These are phyloP conservation scores for Ranitomeya imitator DNA, from an alignment of 2,113 vertebrate genomes.

Conservation along the genomic window DNA sequence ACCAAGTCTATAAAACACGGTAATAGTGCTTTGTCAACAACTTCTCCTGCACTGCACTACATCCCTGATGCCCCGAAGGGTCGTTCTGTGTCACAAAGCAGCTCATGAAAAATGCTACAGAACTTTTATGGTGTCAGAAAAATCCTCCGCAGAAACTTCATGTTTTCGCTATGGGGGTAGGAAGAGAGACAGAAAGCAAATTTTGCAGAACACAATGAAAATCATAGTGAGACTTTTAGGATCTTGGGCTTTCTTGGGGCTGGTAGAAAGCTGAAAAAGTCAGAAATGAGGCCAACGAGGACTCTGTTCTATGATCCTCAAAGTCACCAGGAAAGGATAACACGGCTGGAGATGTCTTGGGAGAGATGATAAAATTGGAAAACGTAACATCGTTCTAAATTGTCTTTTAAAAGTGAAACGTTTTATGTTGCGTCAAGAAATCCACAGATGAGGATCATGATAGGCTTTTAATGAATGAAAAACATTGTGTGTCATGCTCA, in stretches of 20 bases:
- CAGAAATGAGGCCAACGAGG: neutral
- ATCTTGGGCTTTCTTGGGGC: neutral
- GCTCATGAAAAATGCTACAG: slow-evolving; percentile 31
- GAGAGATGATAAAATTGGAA: neutral
- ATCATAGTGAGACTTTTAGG: slow-evolving; percentile 29
- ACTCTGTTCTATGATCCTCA: neutral
- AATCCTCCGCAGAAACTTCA: slow-evolving; percentile 12
- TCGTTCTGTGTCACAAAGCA: slow-evolving; percentile 45
- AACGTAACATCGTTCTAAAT: neutral
- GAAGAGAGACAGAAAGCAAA: slow-evolving; percentile 16
- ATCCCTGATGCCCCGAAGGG: slow-evolving; percentile 40
- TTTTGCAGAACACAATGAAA: slow-evolving; percentile 35
- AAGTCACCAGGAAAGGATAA: neutral
- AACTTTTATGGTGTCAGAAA: slow-evolving; percentile 42
- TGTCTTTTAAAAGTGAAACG: neutral
- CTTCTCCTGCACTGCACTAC: slow-evolving; percentile 12
- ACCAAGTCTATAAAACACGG: slow-evolving; percentile 33
- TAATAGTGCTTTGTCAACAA: slow-evolving; percentile 50
- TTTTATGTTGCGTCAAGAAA: neutral
- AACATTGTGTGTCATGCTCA: too few species aligned
- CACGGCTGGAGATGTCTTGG: neutral
- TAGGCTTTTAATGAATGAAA: neutral
- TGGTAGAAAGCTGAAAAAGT: neutral
- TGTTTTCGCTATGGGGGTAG: slow-evolving; percentile 11
- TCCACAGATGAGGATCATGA: neutral